phyloP scores from a whole-genome alignment of 2,113 vertebrate genomes.

The Varanus komodoensis region DNA sequence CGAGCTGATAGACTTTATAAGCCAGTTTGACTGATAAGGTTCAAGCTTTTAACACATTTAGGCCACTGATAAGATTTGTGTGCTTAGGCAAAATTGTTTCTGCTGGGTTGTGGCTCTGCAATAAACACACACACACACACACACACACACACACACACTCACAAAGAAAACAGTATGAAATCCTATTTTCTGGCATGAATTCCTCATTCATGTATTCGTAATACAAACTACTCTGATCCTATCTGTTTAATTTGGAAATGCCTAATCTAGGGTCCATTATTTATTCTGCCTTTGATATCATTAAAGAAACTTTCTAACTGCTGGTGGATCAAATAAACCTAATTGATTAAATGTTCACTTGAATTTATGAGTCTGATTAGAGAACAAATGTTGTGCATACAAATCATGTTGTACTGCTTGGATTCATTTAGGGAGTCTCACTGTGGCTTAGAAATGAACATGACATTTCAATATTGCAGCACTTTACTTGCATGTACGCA shows the following conservation, averaged over 20 bases:
- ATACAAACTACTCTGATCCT: constrained; percentile 25
- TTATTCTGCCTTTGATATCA: constrained; percentile 65
- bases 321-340: constrained; percentile 61
- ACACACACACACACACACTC: constrained; percentile 16
- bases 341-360: constrained; percentile 72
- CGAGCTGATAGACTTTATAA: not conserved
- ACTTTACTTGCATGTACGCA: constrained; percentile 57
- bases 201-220: constrained; percentile 34
- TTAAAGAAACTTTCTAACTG: constrained; percentile 59
- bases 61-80: too few relatives aligned
- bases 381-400: constrained; percentile 61
- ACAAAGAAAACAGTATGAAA: constrained; percentile 35
- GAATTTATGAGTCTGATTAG: constrained; percentile 72
- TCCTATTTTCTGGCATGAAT: constrained; percentile 13
- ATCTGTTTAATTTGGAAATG: constrained; percentile 53
- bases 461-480: constrained; percentile 69
- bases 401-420: constrained; percentile 60
- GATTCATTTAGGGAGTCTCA: constrained; percentile 50
- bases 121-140: constrained; percentile 15
- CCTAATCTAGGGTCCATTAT: constrained; percentile 43
- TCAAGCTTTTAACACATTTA: not conserved
- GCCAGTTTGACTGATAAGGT: not conserved
- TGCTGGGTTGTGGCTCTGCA: not conserved
- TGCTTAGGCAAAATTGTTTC: not conserved
- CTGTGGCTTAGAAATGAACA: constrained; percentile 58